These are phyloP conservation scores for Peucedramus taeniatus DNA, from an alignment of 2,113 vertebrate genomes.

Conservation along the genomic window DNA sequence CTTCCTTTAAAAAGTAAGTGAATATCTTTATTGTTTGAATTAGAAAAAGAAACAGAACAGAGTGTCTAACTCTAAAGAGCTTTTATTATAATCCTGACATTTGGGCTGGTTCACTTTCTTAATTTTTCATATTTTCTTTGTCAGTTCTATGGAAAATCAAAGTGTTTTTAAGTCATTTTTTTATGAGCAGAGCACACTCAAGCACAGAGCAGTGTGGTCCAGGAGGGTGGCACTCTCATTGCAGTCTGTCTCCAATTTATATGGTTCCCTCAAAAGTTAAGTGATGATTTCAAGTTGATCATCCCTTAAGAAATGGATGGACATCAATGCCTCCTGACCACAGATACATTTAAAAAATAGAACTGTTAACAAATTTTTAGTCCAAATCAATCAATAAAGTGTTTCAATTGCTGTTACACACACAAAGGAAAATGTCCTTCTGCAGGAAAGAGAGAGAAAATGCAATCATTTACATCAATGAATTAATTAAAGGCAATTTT, in stretches of 20 bases:
- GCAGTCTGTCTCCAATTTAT: neutral
- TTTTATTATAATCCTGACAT: neutral
- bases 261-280: neutral
- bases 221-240: neutral
- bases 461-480: neutral
- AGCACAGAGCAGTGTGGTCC: neutral
- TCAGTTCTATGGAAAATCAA: neutral
- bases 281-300: neutral
- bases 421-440: neutral
- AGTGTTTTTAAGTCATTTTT: neutral
- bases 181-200: neutral
- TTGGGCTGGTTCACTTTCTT: neutral
- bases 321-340: neutral
- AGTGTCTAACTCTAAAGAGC: neutral
- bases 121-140: neutral
- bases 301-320: neutral
- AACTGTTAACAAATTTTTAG: neutral
- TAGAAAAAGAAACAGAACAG: neutral
- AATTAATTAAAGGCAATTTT: neutral
- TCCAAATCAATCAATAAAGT: neutral
- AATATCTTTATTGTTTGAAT: neutral
- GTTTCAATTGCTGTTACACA: neutral
- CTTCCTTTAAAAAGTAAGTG: neutral
- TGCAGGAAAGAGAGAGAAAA: neutral
- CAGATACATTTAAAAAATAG: neutral